These are phyloP conservation scores for Holacanthus passer DNA, from an alignment of 2,113 vertebrate genomes.

Conservation along the genomic window DNA sequence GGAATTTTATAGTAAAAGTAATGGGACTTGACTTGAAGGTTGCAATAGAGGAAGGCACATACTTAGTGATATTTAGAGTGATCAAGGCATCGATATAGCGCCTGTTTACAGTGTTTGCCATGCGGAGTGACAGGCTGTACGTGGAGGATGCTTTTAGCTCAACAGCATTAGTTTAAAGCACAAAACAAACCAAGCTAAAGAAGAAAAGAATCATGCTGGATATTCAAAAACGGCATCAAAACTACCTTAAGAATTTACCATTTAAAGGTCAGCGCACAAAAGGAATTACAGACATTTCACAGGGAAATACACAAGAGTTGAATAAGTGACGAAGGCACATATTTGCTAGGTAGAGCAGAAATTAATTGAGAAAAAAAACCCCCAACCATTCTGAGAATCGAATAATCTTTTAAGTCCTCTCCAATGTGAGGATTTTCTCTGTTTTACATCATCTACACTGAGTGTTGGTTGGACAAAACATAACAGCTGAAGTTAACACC, in stretches of 20 bases:
- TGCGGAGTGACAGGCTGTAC: neutral
- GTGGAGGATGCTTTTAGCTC: neutral
- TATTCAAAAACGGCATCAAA: neutral
- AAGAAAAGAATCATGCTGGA: neutral
- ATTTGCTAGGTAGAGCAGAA: too few species aligned
- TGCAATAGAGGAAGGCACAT: neutral
- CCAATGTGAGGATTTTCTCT: too few species aligned
- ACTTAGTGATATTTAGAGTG: neutral
- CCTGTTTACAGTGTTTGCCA: neutral
- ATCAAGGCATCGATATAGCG: neutral
- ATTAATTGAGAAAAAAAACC: too few species aligned
- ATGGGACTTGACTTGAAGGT: conserved; percentile 9
- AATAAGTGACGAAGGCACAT: neutral
- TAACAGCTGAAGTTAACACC: too few species aligned
- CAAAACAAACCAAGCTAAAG: neutral
- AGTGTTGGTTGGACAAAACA: neutral
- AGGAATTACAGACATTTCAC: neutral
- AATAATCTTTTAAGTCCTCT: too few species aligned
- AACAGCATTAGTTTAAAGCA: neutral
- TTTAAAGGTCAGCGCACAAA: neutral
- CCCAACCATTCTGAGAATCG: too few species aligned
- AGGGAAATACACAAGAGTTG: neutral
- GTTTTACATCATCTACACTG: too few species aligned
- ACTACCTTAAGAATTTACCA: neutral
- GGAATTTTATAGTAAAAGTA: neutral